Evolutionary conservation across 1,140 invertebrate genomes (phyloP).

Genomic region (Trichoplusia ni): DNA sequence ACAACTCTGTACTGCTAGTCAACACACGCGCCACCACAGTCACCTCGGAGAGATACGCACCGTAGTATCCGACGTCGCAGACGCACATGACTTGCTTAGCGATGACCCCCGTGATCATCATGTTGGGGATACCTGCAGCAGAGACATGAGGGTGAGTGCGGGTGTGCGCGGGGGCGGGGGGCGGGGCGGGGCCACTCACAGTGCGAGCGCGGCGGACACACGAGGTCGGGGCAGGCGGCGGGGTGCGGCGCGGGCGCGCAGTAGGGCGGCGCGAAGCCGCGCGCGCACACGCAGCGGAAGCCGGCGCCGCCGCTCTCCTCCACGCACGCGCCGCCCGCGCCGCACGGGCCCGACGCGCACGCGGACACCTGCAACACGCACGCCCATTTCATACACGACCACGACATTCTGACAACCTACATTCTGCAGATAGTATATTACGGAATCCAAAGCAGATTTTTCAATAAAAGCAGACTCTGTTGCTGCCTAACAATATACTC

Average conservation of each 20-base stretch:
- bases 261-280: conserved; percentile 89
- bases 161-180: background rate
- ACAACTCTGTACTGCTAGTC: too few relatives aligned
- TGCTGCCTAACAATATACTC: too few relatives aligned
- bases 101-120: conserved; percentile 60
- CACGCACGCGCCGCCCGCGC: conserved; percentile 89
- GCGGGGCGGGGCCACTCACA: conserved; percentile 27
- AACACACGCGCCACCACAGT: background rate
- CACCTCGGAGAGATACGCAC: conserved; percentile 77
- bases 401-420: too few relatives aligned
- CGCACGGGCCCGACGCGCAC: conserved; percentile 82
- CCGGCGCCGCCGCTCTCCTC: conserved; percentile 87
- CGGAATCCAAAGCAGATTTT: too few relatives aligned
- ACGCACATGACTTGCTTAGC: conserved; percentile 81
- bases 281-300: conserved; percentile 88
- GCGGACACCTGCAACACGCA: conserved; percentile 60
- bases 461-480: too few relatives aligned
- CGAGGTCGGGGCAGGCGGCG: conserved; percentile 73
- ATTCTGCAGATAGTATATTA: too few relatives aligned
- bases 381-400: too few relatives aligned
- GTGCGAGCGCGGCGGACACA: conserved; percentile 81
- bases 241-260: conserved; percentile 83
- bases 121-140: conserved; percentile 47
- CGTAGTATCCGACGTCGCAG: conserved; percentile 88
- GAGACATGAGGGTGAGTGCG: background rate